A percentile compares a stretch with the other conserved stretches of the same genome.
Evolutionary conservation across 1,140 invertebrate genomes (phyloP).

Genomic region (Conus betulinus): DNA sequence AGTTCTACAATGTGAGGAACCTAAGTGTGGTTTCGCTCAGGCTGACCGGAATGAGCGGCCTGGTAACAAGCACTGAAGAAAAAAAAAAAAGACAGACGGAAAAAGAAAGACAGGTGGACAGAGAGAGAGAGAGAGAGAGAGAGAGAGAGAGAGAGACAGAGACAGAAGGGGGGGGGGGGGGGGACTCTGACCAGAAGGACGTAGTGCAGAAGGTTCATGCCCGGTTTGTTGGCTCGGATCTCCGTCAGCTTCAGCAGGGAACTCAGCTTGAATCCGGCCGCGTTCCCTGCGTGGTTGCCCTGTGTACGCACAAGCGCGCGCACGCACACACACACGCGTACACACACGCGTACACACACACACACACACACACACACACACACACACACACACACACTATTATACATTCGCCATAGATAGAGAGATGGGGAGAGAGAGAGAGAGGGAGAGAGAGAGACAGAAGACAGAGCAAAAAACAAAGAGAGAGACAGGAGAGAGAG

Average conservation of each 20-base stretch:
- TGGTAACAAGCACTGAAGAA: background rate
- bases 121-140: background rate
- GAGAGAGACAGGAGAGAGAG: no score
- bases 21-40: no score
- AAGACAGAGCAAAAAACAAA: no score
- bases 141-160: background rate
- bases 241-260: conserved; percentile 97
- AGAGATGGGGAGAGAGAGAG: background rate
- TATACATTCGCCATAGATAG: no score
- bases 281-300: conserved; percentile 98
- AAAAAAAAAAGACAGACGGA: background rate
- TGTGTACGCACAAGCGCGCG: conserved; percentile 64
- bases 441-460: no score
- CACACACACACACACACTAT: no score
- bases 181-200: conserved; percentile 80
- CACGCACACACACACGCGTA: background rate
- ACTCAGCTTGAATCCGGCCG: conserved; percentile 94
- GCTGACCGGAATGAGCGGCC: no score
- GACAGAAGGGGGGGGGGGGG: background rate
- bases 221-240: conserved; percentile 96
- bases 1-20: no score
- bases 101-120: background rate
- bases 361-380: no score
- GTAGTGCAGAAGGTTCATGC: conserved; percentile 97
- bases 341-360: no score